Conservation (phyloP, 1,140 invertebrate genomes). For the Drosophila kurseongensis region DNA sequence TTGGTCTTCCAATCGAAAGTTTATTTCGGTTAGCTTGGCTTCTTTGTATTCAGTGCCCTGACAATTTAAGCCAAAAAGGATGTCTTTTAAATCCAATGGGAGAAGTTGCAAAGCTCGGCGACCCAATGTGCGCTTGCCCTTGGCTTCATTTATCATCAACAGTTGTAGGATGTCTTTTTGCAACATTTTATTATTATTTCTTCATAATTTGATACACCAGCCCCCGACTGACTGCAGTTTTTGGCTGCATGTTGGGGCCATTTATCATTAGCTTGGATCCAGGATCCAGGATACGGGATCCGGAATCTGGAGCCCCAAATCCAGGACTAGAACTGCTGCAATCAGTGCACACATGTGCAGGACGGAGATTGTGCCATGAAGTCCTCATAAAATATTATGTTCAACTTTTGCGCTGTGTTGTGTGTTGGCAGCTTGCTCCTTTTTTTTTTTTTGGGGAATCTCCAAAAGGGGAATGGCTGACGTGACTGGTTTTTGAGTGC, state of each 20-base stretch:
- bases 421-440: slow-evolving; percentile 9
- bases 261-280: slow-evolving; percentile 55
- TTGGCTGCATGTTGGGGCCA: slow-evolving; percentile 31
- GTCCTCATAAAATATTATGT: slow-evolving; percentile 72
- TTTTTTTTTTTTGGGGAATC: not conserved
- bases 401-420: slow-evolving; percentile 48
- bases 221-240: slow-evolving; percentile 21
- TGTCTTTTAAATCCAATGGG: not conserved
- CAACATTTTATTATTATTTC: slow-evolving; percentile 44
- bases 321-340: slow-evolving; percentile 44
- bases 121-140: slow-evolving; percentile 21
- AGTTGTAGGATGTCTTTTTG: slow-evolving; percentile 36
- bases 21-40: too few relatives aligned
- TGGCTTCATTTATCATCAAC: slow-evolving; percentile 47
- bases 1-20: too few relatives aligned
- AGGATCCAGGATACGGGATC: slow-evolving; percentile 3
- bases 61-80: not conserved
- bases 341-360: slow-evolving; percentile 64
- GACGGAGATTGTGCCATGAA: slow-evolving; percentile 61
- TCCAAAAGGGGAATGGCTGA: slow-evolving; percentile 1
- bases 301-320: not conserved
- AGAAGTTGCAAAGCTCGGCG: not conserved
- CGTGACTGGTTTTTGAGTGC: slow-evolving; percentile 37
- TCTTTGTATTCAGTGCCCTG: not conserved
- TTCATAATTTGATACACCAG: slow-evolving; percentile 48